These are phyloP conservation scores for Tetropium fuscum DNA, from an alignment of 2,888 invertebrate species.

Conservation along the genomic window DNA sequence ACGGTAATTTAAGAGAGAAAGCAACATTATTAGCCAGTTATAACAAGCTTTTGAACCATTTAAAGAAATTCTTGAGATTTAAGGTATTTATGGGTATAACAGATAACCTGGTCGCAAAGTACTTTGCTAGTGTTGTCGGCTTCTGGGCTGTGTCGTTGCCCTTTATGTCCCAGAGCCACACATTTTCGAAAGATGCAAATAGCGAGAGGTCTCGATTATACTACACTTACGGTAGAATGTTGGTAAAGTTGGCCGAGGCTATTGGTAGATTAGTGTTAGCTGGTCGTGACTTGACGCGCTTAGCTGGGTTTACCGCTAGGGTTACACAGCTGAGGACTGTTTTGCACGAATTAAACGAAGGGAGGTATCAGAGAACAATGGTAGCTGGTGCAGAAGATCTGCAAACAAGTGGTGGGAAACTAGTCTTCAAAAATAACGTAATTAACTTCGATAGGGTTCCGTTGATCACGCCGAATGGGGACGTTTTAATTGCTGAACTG, in stretches of 20 bases:
- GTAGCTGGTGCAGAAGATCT: constrained; percentile 65
- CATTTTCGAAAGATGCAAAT: constrained; percentile 49
- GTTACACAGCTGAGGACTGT: constrained; percentile 91
- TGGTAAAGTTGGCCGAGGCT: constrained; percentile 96
- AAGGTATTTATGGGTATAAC: constrained; percentile 92
- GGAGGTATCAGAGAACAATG: constrained; percentile 80
- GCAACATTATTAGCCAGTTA: constrained; percentile 89
- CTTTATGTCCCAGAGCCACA: constrained; percentile 84
- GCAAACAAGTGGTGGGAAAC: constrained; percentile 80
- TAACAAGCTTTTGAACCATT: constrained; percentile 86
- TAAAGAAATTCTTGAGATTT: constrained; percentile 90
- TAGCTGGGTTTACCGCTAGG: constrained; percentile 94
- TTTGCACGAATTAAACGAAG: constrained; percentile 83
- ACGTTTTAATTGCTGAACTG: constrained; percentile 89
- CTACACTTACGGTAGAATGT: constrained; percentile 96
- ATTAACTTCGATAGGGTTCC: constrained; percentile 95
- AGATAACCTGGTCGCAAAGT: constrained; percentile 97
- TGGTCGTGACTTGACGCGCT: constrained; percentile 92
- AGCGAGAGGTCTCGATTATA: constrained; percentile 81
- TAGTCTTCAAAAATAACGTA: constrained; percentile 87
- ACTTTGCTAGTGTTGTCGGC: constrained; percentile 95
- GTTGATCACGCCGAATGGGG: constrained; percentile 97
- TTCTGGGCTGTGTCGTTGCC: constrained; percentile 96
- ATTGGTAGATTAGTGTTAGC: constrained; percentile 95
- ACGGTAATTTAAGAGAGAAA: constrained; percentile 89